Conservation (phyloP, 2,113 vertebrate genomes). For the Piliocolobus tephrosceles region DNA sequence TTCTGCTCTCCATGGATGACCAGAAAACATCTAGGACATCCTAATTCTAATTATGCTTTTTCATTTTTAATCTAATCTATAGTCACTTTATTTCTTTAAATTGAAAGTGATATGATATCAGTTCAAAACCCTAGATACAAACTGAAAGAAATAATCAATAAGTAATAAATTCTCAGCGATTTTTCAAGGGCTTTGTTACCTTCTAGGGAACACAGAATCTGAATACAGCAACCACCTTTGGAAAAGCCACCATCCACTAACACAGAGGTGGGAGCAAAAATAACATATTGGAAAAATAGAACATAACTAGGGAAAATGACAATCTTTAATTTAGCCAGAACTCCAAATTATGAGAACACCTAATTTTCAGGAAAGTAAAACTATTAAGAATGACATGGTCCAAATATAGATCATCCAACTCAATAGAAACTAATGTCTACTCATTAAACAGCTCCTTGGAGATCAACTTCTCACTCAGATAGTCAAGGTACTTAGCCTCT, state of each 20-base stretch:
- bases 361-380: slow-evolving; percentile 53
- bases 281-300: not conserved
- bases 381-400: not conserved
- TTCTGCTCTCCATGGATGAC: not conserved
- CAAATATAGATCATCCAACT: not conserved
- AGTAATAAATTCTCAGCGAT: not conserved
- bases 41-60: not conserved
- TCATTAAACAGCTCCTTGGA: not conserved
- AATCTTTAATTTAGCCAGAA: slow-evolving; percentile 1
- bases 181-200: not conserved
- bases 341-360: not conserved
- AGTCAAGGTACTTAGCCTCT: not conserved
- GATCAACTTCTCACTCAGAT: not conserved
- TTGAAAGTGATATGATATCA: not conserved
- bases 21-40: not conserved
- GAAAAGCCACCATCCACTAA: not conserved
- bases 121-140: not conserved
- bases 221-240: not conserved
- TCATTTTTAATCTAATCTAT: not conserved
- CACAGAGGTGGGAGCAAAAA: not conserved
- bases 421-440: not conserved
- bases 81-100: not conserved
- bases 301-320: not conserved
- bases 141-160: not conserved
- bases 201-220: not conserved